Conservation (phyloP, 2,797 vertebrate genomes). For the Enteromius afrohamiltoni region DNA sequence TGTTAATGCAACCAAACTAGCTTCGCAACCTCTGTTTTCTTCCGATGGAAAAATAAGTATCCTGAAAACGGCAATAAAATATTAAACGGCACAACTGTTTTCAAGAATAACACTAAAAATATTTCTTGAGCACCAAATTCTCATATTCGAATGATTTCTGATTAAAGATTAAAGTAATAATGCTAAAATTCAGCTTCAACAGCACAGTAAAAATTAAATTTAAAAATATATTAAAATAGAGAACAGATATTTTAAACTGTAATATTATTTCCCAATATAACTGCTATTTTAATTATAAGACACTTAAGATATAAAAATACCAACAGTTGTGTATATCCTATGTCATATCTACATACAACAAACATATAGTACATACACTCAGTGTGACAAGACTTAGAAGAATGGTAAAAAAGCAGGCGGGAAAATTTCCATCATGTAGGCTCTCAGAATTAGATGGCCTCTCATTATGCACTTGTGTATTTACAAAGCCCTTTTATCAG, state of each 20-base stretch:
- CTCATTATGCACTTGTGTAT: conserved; percentile 43
- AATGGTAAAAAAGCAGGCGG: background rate
- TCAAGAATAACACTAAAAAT: background rate
- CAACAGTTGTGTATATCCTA: background rate
- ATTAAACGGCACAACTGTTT: background rate
- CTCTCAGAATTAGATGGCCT: conserved; percentile 10
- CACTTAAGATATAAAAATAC: background rate
- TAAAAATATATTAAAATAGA: background rate
- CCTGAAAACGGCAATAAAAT: background rate
- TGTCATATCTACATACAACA: background rate
- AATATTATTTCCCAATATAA: background rate
- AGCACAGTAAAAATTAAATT: background rate
- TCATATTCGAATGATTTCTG: background rate
- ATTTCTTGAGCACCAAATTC: background rate
- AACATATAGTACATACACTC: background rate
- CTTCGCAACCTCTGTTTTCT: too few relatives aligned
- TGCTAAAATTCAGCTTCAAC: background rate
- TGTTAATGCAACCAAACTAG: too few relatives aligned
- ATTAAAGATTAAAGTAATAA: background rate
- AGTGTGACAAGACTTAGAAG: background rate
- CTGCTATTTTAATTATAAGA: background rate
- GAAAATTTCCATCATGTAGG: background rate
- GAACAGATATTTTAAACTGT: background rate
- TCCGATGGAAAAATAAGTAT: too few relatives aligned
- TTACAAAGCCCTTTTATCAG: conserved; percentile 48